Base-by-base conservation (phyloP, 2,797 vertebrate genomes). In the Mallotus villosus region DNA sequence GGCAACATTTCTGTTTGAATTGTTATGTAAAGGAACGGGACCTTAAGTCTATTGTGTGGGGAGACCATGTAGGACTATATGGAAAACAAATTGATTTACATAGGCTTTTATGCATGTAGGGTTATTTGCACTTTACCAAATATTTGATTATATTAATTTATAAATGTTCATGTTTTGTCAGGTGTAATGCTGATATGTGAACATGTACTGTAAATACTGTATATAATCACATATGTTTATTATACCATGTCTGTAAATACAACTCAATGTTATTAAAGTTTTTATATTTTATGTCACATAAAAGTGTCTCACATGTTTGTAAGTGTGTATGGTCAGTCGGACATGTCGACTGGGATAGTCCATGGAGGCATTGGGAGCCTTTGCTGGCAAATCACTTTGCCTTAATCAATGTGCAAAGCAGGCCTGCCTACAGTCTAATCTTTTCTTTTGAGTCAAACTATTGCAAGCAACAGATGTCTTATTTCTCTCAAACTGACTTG, bases 131-230 rank as follows among this genome's bases (percentile, higher is more conserved):
- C 93, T 94, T 94, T 78, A 74, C 62, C 75, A 75, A 72, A 67
- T 68, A 68, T 61, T 82, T 77, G 85, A 85, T 86, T 86, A 68
- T 90, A 85, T 91, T 92, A 92, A 93, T 83, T 92, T 93, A 93
- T 92, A 74, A 84, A 80, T 78, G 75, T 85, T 75, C 65, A 29
- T 70, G 53, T 85, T 83, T 86, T 84, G 73, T 75, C 41, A 75
- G 73, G 76, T 74, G 80, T 78, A 76, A 81, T 74, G 74, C 83
- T 75, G 68, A 17, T 82, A 61, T 87, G 71, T 81, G 71, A 73
- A 76, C 62, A 66, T 89, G 87, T 89, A 88, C 81, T 88, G 87
- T 90, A 89, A 83, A 90, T 88, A 90, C 78, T 89, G 79, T 87
- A 88, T 83, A 74, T 84, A 82, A 89, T 81, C 71, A 78, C 75